Evolutionary conservation across 2,797 vertebrate genomes (phyloP), one percentile per base, ranked within the genome.

Genomic region (Hydrolagus colliei): DNA sequence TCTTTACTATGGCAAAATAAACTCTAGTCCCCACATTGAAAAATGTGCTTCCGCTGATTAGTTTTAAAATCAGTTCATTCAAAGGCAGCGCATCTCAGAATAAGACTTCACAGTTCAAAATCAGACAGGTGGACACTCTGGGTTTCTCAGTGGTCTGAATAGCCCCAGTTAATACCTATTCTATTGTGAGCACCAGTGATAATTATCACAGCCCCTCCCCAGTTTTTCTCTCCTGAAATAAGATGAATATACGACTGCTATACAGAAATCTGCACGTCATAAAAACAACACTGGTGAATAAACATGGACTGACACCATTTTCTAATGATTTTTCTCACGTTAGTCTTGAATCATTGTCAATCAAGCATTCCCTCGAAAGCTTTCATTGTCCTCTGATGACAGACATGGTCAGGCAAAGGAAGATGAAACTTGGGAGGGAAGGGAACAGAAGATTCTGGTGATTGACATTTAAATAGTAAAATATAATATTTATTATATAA

Each of bases 401-500:
- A 80, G 12, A 27, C 2, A 71, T 84, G 32, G 1, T 68, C 27
- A 84, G 32, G 14, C 65, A 84, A 52, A 71, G 65, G 14, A 67
- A 20, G 65, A 71, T 84, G 65, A 84, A 84, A 84, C 27, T 13
- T 84, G 79, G 63, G 71, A 71, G 32, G 41, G 63, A 84, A 71
- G 32, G 27, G 16, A 84, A 84, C 10, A 41, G 18, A 84, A 84
- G 65, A 41, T 4, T 52, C 14, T 84, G 65, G 32, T 84, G 65
- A 84, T 63, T 68, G 67, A 80, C 67, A 35, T 84, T 52, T 67
- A 65, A 68, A 84, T 84, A 84, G 65, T 84, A 84, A 84, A 84
- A 84, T 84, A 84, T 71, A 82, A 82, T 67, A 84, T 84, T 71
- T 82, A 32, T 71, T 71, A 63, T 84, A 84, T 71, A 71, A 84